Evolutionary conservation across 1,140 invertebrate species (phyloP).

Genomic region (Caenorhabditis briggsae): DNA sequence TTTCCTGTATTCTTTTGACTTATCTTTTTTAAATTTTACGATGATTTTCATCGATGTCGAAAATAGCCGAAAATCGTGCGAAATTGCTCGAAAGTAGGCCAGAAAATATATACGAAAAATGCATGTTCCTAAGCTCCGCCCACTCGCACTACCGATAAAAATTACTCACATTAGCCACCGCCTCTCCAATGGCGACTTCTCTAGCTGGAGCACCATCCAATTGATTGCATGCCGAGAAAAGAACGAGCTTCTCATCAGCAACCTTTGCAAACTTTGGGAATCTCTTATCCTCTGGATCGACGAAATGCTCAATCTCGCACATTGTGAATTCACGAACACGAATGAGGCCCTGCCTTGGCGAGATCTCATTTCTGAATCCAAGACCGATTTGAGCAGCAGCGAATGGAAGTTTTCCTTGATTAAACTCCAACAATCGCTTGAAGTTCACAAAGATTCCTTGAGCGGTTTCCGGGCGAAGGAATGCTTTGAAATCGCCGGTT

Average conservation of each 20-base stretch:
- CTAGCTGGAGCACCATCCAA: slow-evolving; percentile 83
- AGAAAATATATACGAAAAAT: too few species aligned
- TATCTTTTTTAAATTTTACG: too few species aligned
- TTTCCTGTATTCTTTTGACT: too few species aligned
- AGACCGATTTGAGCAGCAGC: slow-evolving; percentile 97
- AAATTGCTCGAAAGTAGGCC: too few species aligned
- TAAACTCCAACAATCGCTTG: slow-evolving; percentile 94
- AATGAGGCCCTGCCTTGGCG: slow-evolving; percentile 94
- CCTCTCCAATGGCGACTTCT: slow-evolving; percentile 78
- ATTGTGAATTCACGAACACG: slow-evolving; percentile 97
- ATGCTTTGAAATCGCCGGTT: slow-evolving; percentile 82
- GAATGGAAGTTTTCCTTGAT: slow-evolving; percentile 93
- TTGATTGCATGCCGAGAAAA: slow-evolving; percentile 96
- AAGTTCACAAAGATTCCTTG: slow-evolving; percentile 99
- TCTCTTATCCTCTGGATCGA: slow-evolving; percentile 89
- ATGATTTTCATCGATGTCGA: too few species aligned
- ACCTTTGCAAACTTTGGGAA: slow-evolving; percentile 91
- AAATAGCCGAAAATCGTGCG: too few species aligned
- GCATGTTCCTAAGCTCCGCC: too few species aligned
- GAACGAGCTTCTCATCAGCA: slow-evolving; percentile 83
- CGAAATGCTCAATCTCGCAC: slow-evolving; percentile 99
- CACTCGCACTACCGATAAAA: neutral
- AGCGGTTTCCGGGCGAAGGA: slow-evolving; percentile 93
- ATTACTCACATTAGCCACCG: slow-evolving; percentile 73
- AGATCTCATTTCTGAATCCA: slow-evolving; percentile 99